Evolutionary conservation across 2,113 vertebrate species (phyloP).

Genomic region (Catagonus wagneri): DNA sequence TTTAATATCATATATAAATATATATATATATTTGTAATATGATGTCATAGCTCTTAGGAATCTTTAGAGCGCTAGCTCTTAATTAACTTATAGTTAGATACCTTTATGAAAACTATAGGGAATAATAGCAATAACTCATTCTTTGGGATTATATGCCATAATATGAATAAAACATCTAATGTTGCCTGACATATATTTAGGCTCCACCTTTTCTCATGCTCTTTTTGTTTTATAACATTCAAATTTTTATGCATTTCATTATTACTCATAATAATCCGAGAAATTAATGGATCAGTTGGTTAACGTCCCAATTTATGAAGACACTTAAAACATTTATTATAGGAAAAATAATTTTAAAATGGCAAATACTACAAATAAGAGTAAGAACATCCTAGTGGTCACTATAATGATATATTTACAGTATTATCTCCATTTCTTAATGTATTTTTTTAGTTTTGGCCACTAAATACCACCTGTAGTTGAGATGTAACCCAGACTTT

Average conservation of each 20-base stretch:
- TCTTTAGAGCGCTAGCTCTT: background rate
- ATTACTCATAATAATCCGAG: background rate
- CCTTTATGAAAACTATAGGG: background rate
- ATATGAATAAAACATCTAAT: background rate
- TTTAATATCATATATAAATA: background rate
- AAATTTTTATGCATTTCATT: background rate
- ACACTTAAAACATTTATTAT: background rate
- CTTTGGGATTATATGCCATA: background rate
- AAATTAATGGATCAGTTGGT: background rate
- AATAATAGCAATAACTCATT: background rate
- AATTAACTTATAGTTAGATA: background rate
- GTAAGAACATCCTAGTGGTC: background rate
- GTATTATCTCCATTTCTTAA: background rate
- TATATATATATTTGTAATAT: background rate
- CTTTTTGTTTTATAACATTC: background rate
- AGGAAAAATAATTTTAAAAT: background rate
- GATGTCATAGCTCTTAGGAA: slow-evolving; percentile 8
- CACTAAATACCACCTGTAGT: background rate
- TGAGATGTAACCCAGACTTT: background rate
- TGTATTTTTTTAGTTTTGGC: background rate
- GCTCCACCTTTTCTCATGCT: background rate
- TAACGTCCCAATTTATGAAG: background rate
- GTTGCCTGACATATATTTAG: background rate
- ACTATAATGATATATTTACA: background rate
- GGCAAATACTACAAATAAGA: background rate